Evolutionary conservation across 2,797 vertebrate genomes (phyloP).

Genomic region (Gymnopithys bicolor): DNA sequence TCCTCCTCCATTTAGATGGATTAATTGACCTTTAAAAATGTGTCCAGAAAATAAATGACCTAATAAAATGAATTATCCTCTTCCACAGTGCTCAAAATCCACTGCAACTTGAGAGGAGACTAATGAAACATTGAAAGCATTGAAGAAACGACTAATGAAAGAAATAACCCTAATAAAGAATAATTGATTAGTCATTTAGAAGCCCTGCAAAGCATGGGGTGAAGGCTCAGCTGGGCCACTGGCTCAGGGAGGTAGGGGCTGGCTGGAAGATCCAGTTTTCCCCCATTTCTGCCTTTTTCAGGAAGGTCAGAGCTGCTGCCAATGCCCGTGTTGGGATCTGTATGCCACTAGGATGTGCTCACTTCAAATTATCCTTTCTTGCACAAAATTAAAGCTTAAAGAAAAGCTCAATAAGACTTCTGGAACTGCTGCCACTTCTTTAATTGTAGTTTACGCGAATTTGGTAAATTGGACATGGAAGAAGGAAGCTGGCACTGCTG

Average conservation of each 20-base stretch:
- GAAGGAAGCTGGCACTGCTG: conserved; percentile 44
- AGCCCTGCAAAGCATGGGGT: not conserved
- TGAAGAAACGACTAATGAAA: conserved; percentile 66
- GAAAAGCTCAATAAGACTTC: conserved; percentile 45
- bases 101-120: conserved; percentile 62
- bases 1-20: conserved; percentile 68
- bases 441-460: conserved; percentile 64
- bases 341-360: not conserved
- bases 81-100: conserved; percentile 60
- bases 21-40: conserved; percentile 79
- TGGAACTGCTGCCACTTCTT: conserved; percentile 25
- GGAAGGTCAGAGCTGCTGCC: not conserved
- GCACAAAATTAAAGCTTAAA: conserved; percentile 32
- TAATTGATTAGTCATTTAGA: conserved; percentile 38
- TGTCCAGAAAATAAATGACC: conserved; percentile 78
- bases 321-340: not conserved
- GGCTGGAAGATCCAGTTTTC: not conserved
- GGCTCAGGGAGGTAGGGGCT: not conserved
- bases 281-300: not conserved
- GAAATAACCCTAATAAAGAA: conserved; percentile 62
- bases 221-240: not conserved
- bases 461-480: conserved; percentile 66
- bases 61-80: conserved; percentile 77
- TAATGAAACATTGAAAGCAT: conserved; percentile 64
- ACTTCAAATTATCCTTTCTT: conserved; percentile 37